These are phyloP conservation scores for Nixonia krombeini DNA, from an alignment of 1,140 invertebrate genomes.

Conservation along the genomic window DNA sequence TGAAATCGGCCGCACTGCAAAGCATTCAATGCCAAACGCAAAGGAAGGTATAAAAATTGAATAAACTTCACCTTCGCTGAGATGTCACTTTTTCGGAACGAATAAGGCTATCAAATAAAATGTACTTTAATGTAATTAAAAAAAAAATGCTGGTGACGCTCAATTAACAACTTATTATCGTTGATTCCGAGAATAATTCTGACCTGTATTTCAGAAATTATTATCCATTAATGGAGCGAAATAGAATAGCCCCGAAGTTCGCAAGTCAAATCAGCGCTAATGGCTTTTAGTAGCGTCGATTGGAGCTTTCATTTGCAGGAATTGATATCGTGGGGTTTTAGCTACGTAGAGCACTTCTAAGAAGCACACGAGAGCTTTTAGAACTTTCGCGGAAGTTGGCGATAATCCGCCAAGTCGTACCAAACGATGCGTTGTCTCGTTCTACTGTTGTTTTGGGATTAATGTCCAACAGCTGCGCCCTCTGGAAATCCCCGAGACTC, in stretches of 20 bases:
- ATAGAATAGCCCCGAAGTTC: constrained; percentile 23
- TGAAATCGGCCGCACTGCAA: not conserved
- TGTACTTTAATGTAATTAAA: too few species aligned
- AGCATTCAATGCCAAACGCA: too few species aligned
- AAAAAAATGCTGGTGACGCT: too few species aligned
- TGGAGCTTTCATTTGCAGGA: constrained; percentile 15
- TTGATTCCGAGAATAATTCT: too few species aligned
- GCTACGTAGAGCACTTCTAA: constrained; percentile 11
- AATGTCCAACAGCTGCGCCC: constrained; percentile 15
- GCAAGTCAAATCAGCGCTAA: constrained; percentile 28
- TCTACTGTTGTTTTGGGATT: constrained; percentile 21
- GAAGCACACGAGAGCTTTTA: constrained; percentile 20
- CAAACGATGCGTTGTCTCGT: constrained; percentile 17
- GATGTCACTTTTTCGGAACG: too few species aligned
- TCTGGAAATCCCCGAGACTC: not conserved
- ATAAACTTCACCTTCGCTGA: too few species aligned
- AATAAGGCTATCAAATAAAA: too few species aligned
- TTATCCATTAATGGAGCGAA: constrained; percentile 13
- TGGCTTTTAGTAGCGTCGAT: constrained; percentile 13
- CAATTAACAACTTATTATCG: too few species aligned
- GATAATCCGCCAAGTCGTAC: constrained; percentile 25
- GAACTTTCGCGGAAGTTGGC: constrained; percentile 23
- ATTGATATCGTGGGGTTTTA: constrained; percentile 24
- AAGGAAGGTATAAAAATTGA: too few species aligned
- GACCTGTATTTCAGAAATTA: not conserved